These are phyloP conservation scores for Trigoniulus corallinus DNA, from an alignment of 1,140 invertebrate species.

Conservation along the genomic window DNA sequence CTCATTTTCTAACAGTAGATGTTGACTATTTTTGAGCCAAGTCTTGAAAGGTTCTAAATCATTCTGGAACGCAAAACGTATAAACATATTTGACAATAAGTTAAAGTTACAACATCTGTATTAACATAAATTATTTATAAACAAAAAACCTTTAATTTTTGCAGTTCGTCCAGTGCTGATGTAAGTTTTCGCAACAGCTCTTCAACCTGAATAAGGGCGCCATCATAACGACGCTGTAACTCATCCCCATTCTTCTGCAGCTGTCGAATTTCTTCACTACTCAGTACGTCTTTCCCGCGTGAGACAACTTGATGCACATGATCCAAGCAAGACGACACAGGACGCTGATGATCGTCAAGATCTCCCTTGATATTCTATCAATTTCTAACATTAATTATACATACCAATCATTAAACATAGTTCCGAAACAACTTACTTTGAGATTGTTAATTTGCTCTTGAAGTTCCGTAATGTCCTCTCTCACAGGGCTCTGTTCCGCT, in stretches of 20 bases:
- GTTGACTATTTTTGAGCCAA: constrained; percentile 66
- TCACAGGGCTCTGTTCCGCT: constrained; percentile 68
- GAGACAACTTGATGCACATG: constrained; percentile 80
- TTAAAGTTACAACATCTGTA: not conserved
- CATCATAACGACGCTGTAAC: constrained; percentile 67
- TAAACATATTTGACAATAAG: not conserved
- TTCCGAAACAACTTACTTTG: constrained; percentile 39
- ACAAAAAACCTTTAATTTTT: too few species aligned
- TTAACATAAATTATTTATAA: not conserved
- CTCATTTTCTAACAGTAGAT: constrained; percentile 56
- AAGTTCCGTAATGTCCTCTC: constrained; percentile 72
- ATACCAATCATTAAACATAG: not conserved
- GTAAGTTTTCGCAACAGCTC: constrained; percentile 54
- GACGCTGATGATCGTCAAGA: constrained; percentile 65
- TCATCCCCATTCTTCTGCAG: constrained; percentile 67
- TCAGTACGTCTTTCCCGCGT: constrained; percentile 73
- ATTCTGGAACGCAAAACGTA: too few species aligned
- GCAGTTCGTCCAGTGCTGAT: constrained; percentile 67
- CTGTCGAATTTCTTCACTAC: constrained; percentile 69
- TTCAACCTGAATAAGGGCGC: constrained; percentile 56
- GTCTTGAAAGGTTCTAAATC: constrained; percentile 62
- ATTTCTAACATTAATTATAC: not conserved
- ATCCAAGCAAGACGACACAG: constrained; percentile 70
- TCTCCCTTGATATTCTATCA: constrained; percentile 42
- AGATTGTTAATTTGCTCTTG: constrained; percentile 74